These are phyloP conservation scores for Pseudachorutes palmiensis DNA, from an alignment of 1,140 invertebrate genomes.

Conservation along the genomic window DNA sequence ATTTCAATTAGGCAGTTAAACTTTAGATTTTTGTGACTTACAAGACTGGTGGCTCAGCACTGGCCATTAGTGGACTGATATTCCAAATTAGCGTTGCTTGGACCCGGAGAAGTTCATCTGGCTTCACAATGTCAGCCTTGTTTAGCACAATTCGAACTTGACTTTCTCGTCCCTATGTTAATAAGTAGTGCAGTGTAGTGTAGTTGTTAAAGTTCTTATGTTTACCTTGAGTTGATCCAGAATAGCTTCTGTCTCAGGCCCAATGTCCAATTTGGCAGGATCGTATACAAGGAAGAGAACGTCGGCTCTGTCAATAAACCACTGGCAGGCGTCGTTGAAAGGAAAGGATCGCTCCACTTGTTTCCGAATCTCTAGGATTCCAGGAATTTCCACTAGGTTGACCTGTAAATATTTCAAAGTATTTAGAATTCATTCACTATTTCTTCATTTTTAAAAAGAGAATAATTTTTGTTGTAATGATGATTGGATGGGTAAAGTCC, in stretches of 20 bases:
- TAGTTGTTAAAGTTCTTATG: slow-evolving; percentile 47
- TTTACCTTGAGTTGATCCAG: slow-evolving; percentile 85
- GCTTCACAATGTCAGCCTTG: slow-evolving; percentile 87
- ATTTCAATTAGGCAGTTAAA: background rate
- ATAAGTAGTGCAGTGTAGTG: too few species aligned
- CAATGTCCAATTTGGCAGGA: slow-evolving; percentile 87
- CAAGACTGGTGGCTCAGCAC: slow-evolving; percentile 85
- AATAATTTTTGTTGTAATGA: slow-evolving; percentile 11
- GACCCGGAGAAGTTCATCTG: slow-evolving; percentile 84
- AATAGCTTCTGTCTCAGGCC: slow-evolving; percentile 86
- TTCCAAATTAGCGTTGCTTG: slow-evolving; percentile 93
- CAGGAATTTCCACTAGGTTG: slow-evolving; percentile 92
- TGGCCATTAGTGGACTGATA: slow-evolving; percentile 87
- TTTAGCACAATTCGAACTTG: slow-evolving; percentile 72
- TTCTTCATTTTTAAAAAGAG: too few species aligned
- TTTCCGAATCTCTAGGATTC: slow-evolving; percentile 86
- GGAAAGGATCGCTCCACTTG: slow-evolving; percentile 86
- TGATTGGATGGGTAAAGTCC: slow-evolving; percentile 23
- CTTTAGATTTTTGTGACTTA: slow-evolving; percentile 14
- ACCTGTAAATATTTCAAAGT: slow-evolving; percentile 51
- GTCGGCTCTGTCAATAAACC: slow-evolving; percentile 91
- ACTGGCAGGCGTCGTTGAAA: slow-evolving; percentile 91
- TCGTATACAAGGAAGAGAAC: slow-evolving; percentile 92
- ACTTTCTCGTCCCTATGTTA: slow-evolving; percentile 35
- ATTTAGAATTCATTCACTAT: background rate